A percentile compares a stretch with the other conserved stretches of the same genome.
Conservation (phyloP, 2,113 vertebrate genomes). For the Gnathonemus echidnorhynchus region DNA sequence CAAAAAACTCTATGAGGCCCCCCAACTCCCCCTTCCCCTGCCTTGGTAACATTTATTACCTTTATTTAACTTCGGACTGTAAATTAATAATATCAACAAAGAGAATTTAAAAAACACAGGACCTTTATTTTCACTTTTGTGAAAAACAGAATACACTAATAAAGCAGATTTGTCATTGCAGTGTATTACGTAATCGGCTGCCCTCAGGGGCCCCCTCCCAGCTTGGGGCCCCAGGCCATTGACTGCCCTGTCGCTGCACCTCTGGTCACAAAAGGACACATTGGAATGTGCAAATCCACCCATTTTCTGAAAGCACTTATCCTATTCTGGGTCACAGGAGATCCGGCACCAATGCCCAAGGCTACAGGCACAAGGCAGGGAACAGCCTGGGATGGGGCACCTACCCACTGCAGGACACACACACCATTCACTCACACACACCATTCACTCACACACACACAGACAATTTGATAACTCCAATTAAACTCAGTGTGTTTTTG, state of each 20-base stretch:
- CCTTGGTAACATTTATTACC: not conserved
- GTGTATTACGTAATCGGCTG: not conserved
- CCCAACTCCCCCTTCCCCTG: not conserved
- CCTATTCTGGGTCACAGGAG: no score
- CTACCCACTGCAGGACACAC: no score
- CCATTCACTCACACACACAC: no score
- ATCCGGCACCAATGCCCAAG: no score
- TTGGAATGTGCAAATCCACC: not conserved
- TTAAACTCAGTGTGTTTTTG: no score
- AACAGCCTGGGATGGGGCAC: no score
- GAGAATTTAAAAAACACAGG: not conserved
- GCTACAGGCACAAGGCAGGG: no score
- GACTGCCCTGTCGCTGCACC: not conserved
- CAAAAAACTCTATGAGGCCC: not conserved
- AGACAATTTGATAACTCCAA: no score
- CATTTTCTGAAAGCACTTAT: no score
- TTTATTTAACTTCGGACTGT: not conserved
- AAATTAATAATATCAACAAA: not conserved
- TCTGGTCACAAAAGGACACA: not conserved
- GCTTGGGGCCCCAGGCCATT: not conserved
- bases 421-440: no score
- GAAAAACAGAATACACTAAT: not conserved
- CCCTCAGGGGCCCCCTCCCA: not conserved
- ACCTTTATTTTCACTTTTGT: not conserved
- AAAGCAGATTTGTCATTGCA: not conserved